Conservation (phyloP, 2,888 invertebrate species). For the Nephrotoma flavescens region DNA sequence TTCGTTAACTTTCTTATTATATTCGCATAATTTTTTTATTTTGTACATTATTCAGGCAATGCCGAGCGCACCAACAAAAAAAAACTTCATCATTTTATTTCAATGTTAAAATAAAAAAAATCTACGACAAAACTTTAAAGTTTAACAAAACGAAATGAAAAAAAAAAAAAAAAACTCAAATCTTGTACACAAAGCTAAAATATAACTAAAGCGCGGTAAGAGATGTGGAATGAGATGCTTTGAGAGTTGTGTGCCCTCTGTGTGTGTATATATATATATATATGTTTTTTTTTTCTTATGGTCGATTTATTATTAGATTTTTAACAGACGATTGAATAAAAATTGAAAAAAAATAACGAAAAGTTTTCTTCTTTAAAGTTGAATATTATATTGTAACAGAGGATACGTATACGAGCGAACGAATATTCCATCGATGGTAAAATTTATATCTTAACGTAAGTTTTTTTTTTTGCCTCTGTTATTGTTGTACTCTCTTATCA, state of each 20-base stretch:
- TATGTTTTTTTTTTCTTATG: not conserved
- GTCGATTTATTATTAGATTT: conserved; percentile 1
- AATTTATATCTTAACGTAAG: not conserved
- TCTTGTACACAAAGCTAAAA: not conserved
- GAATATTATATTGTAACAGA: not conserved
- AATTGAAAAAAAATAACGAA: not conserved
- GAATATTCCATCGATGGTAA: not conserved
- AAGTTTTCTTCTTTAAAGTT: not conserved
- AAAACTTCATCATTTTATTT: not conserved
- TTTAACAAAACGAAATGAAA: not conserved
- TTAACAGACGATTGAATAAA: conserved; percentile 3
- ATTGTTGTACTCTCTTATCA: not conserved
- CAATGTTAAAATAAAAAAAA: not conserved
- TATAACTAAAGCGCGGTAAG: not conserved
- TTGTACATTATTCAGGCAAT: not conserved
- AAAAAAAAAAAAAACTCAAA: not conserved
- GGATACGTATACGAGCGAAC: not conserved
- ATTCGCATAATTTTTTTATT: not conserved
- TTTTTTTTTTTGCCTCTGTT: not conserved
- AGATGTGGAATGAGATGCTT: not conserved
- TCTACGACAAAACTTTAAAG: conserved; percentile 2
- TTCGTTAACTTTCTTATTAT: not conserved
- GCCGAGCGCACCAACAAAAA: not conserved
- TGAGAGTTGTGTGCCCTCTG: not conserved
- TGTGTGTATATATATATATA: not conserved